A percentile compares a stretch with the other conserved stretches of the same genome.
Conservation (phyloP, 2,797 vertebrate genomes). For the Eulemur coronatus region DNA sequence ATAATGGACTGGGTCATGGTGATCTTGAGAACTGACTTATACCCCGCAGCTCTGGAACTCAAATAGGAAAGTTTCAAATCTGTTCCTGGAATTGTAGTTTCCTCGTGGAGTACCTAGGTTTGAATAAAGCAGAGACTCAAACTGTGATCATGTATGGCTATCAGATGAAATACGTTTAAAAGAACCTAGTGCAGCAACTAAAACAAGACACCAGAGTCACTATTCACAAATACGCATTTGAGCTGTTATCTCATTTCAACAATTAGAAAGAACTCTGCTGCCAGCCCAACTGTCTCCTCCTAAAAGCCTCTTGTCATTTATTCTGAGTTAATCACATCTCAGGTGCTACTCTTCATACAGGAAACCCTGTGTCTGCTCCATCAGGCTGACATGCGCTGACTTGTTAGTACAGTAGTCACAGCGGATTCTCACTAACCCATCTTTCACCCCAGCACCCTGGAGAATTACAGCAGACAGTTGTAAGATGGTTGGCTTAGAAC, state of each 20-base stretch:
- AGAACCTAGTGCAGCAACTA: neutral
- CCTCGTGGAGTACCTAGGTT: conserved; percentile 96
- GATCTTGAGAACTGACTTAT: conserved; percentile 98
- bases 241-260: neutral
- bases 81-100: conserved; percentile 96
- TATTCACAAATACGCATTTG: neutral
- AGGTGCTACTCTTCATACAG: neutral
- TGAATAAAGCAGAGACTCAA: conserved; percentile 6
- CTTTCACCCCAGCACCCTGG: neutral
- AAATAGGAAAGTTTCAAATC: conserved; percentile 96
- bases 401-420: neutral
- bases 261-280: neutral
- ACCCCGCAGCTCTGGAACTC: conserved; percentile 96
- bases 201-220: neutral
- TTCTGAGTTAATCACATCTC: neutral
- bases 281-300: neutral
- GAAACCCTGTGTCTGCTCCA: neutral
- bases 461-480: neutral
- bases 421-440: neutral
- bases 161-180: neutral
- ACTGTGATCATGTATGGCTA: neutral
- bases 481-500: neutral
- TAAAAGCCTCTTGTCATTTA: neutral
- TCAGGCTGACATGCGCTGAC: neutral
- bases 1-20: conserved; percentile 95